These are phyloP conservation scores for Luehdorfia chinensis DNA, from an alignment of 1,140 invertebrate genomes.

Conservation along the genomic window DNA sequence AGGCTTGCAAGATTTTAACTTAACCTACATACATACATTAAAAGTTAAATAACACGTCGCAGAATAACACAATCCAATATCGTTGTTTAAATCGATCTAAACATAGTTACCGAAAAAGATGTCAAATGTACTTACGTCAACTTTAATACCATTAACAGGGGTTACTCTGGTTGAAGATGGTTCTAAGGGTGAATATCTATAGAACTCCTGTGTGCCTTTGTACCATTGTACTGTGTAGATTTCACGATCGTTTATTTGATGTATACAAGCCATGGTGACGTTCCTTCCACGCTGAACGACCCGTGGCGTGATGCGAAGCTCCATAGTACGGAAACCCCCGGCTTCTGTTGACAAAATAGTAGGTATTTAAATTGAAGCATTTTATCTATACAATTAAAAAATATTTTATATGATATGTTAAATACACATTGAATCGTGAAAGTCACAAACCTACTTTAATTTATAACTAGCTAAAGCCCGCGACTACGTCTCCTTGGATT, in stretches of 20 bases:
- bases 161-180: conserved; percentile 51
- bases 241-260: conserved; percentile 73
- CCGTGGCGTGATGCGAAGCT: conserved; percentile 58
- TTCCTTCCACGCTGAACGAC: conserved; percentile 68
- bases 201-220: conserved; percentile 87
- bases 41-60: too few species aligned
- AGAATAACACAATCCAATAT: too few species aligned
- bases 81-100: too few species aligned
- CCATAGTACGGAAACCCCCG: conserved; percentile 60
- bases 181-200: conserved; percentile 84
- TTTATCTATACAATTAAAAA: too few species aligned
- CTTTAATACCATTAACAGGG: conserved; percentile 60
- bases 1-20: too few species aligned
- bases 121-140: conserved; percentile 59
- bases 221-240: conserved; percentile 91
- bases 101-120: too few species aligned
- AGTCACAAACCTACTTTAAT: too few species aligned
- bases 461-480: too few species aligned
- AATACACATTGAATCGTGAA: too few species aligned
- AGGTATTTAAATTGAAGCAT: too few species aligned
- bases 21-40: background rate
- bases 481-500: too few species aligned
- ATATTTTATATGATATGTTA: too few species aligned
- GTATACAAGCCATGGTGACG: conserved; percentile 70
- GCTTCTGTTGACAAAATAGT: conserved; percentile 52